These are phyloP conservation scores for Catamblyrhynchus diadema DNA, from an alignment of 2,797 vertebrate species.

Conservation along the genomic window DNA sequence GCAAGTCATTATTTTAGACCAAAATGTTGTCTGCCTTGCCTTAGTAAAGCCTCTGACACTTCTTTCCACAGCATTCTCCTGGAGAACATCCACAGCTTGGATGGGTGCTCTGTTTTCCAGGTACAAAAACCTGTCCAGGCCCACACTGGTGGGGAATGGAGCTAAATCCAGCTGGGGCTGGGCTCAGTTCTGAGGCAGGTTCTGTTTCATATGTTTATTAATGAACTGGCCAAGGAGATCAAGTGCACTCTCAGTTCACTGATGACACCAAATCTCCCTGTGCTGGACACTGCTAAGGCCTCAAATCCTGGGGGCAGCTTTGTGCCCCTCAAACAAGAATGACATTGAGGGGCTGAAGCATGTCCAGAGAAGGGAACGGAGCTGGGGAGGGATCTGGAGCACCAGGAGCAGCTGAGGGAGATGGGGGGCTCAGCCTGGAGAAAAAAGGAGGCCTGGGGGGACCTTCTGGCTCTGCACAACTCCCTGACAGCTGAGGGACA, in stretches of 20 bases:
- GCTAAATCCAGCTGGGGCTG: background rate
- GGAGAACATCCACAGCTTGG: background rate
- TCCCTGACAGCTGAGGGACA: background rate
- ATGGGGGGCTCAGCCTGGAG: background rate
- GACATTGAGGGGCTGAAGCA: background rate
- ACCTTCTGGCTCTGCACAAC: background rate
- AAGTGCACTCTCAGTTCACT: background rate
- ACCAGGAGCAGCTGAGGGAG: background rate
- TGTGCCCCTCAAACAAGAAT: background rate
- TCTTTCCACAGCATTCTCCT: background rate
- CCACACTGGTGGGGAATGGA: background rate
- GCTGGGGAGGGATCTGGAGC: background rate
- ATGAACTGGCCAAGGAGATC: background rate
- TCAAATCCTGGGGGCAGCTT: background rate
- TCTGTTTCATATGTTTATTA: background rate
- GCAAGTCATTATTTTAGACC: background rate
- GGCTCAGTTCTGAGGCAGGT: background rate
- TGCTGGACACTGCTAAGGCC: background rate
- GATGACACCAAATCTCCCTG: background rate
- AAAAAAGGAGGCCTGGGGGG: background rate
- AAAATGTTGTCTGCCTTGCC: background rate
- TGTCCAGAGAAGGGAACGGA: background rate
- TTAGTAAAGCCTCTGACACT: background rate
- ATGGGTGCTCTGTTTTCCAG: background rate
- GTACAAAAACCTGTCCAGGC: background rate